Percentiles rank a stretch among this genome's conserved stretches.
phyloP scores from a whole-genome alignment of 2,888 invertebrate species.

The Drosophila bunnanda region DNA sequence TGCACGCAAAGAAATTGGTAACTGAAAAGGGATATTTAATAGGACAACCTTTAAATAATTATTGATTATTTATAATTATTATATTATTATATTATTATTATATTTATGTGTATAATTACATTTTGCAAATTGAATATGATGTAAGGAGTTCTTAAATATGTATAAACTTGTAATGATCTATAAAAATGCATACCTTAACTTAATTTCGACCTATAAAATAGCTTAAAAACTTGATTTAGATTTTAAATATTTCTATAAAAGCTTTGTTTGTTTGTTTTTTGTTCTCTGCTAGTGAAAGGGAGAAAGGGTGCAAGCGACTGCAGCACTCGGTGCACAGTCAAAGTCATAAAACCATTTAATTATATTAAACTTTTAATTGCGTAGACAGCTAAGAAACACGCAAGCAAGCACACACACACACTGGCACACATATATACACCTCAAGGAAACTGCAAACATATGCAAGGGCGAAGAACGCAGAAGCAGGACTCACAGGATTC shows the following conservation, averaged over 20 bases:
- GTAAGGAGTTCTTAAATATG: not conserved
- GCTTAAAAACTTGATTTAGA: rapidly evolving
- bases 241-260: not conserved
- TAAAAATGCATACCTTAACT: not conserved
- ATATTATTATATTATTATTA: too few relatives aligned
- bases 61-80: not conserved
- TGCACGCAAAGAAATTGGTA: conserved; percentile 12
- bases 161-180: too few relatives aligned
- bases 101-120: not conserved
- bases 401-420: conserved; percentile 47
- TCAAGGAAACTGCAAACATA: conserved; percentile 60
- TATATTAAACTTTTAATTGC: conserved; percentile 84
- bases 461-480: conserved; percentile 47
- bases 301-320: conserved; percentile 45
- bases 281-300: not conserved
- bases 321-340: conserved; percentile 58
- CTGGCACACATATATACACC: conserved; percentile 30
- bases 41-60: not conserved
- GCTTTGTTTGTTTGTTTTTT: not conserved
- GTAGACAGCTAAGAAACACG: conserved; percentile 68
- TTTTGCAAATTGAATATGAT: not conserved
- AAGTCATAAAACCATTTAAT: conserved; percentile 83
- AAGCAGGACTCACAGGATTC: conserved; percentile 32
- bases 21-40: too few relatives aligned
- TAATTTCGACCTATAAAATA: not conserved